phyloP scores from a whole-genome alignment of 2,888 invertebrate genomes.

The Heliothis peltigera region DNA sequence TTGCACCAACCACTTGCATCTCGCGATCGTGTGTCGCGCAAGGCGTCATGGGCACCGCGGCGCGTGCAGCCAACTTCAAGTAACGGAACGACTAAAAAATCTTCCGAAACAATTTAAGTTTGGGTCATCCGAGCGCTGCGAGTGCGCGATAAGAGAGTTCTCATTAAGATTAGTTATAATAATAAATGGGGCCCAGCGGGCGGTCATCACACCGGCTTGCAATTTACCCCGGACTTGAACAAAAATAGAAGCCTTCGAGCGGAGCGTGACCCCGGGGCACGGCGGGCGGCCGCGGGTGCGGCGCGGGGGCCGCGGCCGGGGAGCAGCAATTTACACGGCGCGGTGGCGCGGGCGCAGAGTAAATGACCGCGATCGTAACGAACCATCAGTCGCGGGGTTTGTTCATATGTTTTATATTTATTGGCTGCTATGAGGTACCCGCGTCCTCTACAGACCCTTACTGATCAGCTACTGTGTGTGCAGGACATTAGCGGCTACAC shows the following conservation, averaged over 20 bases:
- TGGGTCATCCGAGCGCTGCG: slow-evolving; percentile 34
- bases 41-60: slow-evolving; percentile 8
- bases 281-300: slow-evolving; percentile 18
- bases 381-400: slow-evolving; percentile 51
- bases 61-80: not conserved
- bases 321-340: slow-evolving; percentile 51
- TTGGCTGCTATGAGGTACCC: not conserved
- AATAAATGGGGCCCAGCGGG: slow-evolving; percentile 62
- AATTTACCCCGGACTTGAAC: slow-evolving; percentile 59
- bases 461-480: too few relatives aligned
- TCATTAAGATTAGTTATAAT: slow-evolving; percentile 64
- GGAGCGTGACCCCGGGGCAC: slow-evolving; percentile 59
- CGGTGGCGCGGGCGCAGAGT: slow-evolving; percentile 52
- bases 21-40: not conserved
- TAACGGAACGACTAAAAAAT: slow-evolving; percentile 45
- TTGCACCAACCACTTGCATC: not conserved
- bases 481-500: too few relatives aligned
- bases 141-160: slow-evolving; percentile 55
- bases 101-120: slow-evolving; percentile 40
- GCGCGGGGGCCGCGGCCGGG: slow-evolving; percentile 1
- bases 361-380: slow-evolving; percentile 59
- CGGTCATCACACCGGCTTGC: slow-evolving; percentile 57
- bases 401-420: slow-evolving; percentile 50
- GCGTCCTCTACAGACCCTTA: too few relatives aligned
- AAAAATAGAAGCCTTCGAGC: slow-evolving; percentile 64